phyloP scores from a whole-genome alignment of 1,140 invertebrate genomes.

The Heliconius hewitsoni region DNA sequence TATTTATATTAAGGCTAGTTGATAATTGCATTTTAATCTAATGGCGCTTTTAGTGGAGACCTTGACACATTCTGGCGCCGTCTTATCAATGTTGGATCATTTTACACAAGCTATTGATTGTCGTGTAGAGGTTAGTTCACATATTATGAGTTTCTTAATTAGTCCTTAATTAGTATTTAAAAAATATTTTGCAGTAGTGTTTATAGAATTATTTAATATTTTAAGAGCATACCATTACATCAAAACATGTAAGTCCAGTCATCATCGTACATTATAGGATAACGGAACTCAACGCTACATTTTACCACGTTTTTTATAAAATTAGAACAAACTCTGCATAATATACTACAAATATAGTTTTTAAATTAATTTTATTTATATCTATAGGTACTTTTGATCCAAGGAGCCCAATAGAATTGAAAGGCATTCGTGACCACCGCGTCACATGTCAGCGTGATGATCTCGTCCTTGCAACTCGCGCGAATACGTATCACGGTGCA shows the following conservation, averaged over 20 bases:
- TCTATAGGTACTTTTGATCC: neutral
- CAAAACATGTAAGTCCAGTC: too few species aligned
- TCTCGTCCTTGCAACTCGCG: conserved; percentile 47
- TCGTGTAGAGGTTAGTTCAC: conserved; percentile 18
- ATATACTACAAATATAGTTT: neutral
- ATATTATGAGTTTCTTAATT: neutral
- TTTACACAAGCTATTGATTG: conserved; percentile 37
- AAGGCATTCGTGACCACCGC: conserved; percentile 51
- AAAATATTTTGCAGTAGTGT: too few species aligned
- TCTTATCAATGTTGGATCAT: conserved; percentile 38
- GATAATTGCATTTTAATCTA: conserved; percentile 23
- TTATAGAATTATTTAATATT: too few species aligned
- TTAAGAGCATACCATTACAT: too few species aligned
- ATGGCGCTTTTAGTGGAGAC: conserved; percentile 40
- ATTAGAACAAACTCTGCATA: neutral
- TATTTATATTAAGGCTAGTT: conserved; percentile 4
- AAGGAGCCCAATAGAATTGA: conserved; percentile 35
- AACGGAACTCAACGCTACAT: too few species aligned
- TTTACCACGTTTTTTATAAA: too few species aligned
- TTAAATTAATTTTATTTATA: neutral
- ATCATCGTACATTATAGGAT: too few species aligned
- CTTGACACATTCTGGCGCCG: conserved; percentile 42
- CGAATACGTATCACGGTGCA: conserved; percentile 30
- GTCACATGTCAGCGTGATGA: conserved; percentile 59
- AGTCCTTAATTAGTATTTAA: neutral